Conservation (phyloP, 1,140 invertebrate species). For the Lordiphosa stackelbergi region DNA sequence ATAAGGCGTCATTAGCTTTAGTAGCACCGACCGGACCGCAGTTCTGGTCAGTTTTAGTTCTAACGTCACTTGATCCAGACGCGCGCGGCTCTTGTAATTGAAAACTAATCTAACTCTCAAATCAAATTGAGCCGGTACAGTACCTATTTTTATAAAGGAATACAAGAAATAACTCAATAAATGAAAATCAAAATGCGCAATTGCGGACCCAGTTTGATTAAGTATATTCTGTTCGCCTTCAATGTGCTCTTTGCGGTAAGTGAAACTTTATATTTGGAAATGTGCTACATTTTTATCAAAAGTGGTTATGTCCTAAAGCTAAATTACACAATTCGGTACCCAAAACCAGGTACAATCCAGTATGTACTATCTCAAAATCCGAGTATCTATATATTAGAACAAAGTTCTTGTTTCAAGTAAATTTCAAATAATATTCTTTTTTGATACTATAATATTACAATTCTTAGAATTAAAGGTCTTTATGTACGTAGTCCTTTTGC, state of each 20-base stretch:
- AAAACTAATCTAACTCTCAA: constrained; percentile 4
- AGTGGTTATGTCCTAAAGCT: too few relatives aligned
- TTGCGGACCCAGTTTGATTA: constrained; percentile 83
- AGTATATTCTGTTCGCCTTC: constrained; percentile 85
- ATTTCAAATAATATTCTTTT: too few relatives aligned
- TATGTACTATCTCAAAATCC: too few relatives aligned
- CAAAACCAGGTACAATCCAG: too few relatives aligned
- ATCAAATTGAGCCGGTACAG: background rate
- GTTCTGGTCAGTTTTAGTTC: constrained; percentile 36
- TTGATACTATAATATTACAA: too few relatives aligned
- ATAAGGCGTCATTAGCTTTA: constrained; percentile 33
- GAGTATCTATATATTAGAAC: too few relatives aligned
- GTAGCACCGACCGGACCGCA: constrained; percentile 7
- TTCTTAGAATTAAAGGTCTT: too few relatives aligned
- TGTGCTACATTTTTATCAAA: too few relatives aligned
- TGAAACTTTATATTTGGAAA: constrained; percentile 25
- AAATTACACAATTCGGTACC: too few relatives aligned
- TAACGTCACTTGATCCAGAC: constrained; percentile 34
- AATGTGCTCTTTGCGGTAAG: constrained; percentile 86
- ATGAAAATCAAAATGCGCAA: constrained; percentile 78
- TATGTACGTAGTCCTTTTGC: too few relatives aligned
- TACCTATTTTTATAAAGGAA: constrained; percentile 5
- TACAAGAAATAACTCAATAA: constrained; percentile 7
- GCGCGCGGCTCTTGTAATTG: constrained; percentile 10
- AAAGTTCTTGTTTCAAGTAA: too few relatives aligned